Percentiles rank a stretch among this genome's conserved stretches.
These are phyloP conservation scores for Euphonia xanthogaster DNA, from an alignment of 2,797 vertebrate species.

Conservation along the genomic window DNA sequence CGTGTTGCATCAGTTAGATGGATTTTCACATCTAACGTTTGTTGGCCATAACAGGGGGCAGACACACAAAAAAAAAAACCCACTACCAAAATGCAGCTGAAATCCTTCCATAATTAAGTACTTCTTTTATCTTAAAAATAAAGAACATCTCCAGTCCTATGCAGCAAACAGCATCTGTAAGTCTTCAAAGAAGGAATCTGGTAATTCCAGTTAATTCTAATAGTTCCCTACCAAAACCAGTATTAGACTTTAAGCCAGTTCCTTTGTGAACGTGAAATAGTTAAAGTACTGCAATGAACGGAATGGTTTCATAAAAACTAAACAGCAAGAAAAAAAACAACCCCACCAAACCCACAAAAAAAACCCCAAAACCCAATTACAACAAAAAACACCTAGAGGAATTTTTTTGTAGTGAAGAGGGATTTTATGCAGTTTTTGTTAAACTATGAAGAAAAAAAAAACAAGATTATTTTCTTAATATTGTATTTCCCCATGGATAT, in stretches of 20 bases:
- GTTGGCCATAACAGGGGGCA: not conserved
- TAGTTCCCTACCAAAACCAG: not conserved
- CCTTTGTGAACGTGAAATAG: constrained; percentile 5
- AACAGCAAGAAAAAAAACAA: not conserved
- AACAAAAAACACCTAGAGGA: not conserved
- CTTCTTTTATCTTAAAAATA: not conserved
- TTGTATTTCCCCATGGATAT: not conserved
- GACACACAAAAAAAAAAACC: not conserved
- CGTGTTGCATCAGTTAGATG: not conserved
- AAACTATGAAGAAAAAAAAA: not conserved
- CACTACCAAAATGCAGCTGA: not conserved
- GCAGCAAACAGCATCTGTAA: not conserved
- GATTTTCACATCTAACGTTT: not conserved
- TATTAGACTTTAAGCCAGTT: not conserved
- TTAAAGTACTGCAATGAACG: not conserved
- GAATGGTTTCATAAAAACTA: not conserved
- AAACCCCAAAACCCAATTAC: too few relatives aligned
- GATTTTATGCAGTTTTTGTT: not conserved
- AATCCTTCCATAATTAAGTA: not conserved
- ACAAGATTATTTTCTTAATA: not conserved
- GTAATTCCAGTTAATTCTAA: not conserved
- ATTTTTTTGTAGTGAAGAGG: not conserved
- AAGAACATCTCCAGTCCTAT: not conserved
- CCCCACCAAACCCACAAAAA: not conserved
- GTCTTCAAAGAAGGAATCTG: not conserved